Evolutionary conservation across 1,140 invertebrate genomes (phyloP), one percentile per base, ranked within the genome.

Genomic region (Mamestra configurata): DNA sequence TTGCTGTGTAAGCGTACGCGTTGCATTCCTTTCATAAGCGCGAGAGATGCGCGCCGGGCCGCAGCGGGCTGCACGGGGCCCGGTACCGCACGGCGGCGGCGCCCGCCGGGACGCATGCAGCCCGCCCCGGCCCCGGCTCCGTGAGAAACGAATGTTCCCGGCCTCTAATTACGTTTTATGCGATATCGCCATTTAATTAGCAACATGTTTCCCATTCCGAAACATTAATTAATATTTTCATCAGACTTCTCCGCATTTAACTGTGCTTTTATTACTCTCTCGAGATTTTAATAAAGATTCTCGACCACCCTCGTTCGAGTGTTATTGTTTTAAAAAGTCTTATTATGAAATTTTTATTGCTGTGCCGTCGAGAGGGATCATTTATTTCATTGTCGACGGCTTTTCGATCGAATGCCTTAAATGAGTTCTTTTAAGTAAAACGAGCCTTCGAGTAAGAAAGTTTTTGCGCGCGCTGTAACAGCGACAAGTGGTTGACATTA

Each of bases 181-280:
- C 91, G 90, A 93, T 94, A 94, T 94, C 91, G 91, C 90, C 92
- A 92, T 94, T 93, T 94, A 93, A 94, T 94, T 94, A 94, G 92
- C 93, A 92, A 93, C 91, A 92, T 92, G 92, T 93, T 94, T 92
- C 88, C 89, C 91, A 93, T 94, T 94, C 89, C 90, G 88, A 92
- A 92, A 93, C 92, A 93, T 93, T 94, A 93, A 94, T 94, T 94
- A 94, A 94, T 93, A 94, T 93, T 94, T 94, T 92, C 92, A 93
- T 92, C 91, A 92, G 90, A 91, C 89, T 92, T 92, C 91, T 88
- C 88, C 88, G 90, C 91, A 90, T 94, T 93, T 92, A 92, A 93
- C 90, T 93, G 93, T 94, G 89, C 91, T 94, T 93, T 94, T 94
- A 94, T 93, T 93, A 89, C 91, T 92, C 90, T 86, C 89, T 91